These are phyloP conservation scores for Leptatherina wallacei DNA, from an alignment of 2,797 vertebrate species.

Conservation along the genomic window DNA sequence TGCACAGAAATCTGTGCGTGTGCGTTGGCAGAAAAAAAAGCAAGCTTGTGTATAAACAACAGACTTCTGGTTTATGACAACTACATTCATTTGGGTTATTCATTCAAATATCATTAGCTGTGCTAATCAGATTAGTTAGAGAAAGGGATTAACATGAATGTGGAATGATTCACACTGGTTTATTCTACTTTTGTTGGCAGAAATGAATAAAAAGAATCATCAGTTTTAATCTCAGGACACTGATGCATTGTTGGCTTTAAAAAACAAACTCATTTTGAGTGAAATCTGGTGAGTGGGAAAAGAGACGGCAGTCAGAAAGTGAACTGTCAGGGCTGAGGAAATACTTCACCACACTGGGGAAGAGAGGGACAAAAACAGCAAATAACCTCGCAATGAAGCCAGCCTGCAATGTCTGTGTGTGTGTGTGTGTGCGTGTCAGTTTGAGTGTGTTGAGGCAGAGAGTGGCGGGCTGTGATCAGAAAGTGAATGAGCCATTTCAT, in stretches of 20 bases:
- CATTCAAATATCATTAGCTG: slow-evolving; percentile 51
- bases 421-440: slow-evolving; percentile 46
- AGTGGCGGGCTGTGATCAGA: slow-evolving; percentile 76
- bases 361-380: slow-evolving; percentile 51
- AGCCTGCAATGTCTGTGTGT: slow-evolving; percentile 31
- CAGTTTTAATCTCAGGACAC: background rate
- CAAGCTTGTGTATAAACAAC: slow-evolving; percentile 21
- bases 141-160: slow-evolving; percentile 46
- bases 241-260: slow-evolving; percentile 10
- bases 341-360: slow-evolving; percentile 52
- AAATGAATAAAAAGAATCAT: background rate
- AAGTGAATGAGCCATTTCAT: slow-evolving; percentile 83
- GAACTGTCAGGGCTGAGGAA: slow-evolving; percentile 58
- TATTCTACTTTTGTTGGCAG: slow-evolving; percentile 25
- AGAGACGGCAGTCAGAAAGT: slow-evolving; percentile 34
- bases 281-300: slow-evolving; percentile 34
- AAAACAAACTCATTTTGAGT: slow-evolving; percentile 9
- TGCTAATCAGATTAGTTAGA: slow-evolving; percentile 60
- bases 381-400: slow-evolving; percentile 53
- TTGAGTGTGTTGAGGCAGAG: slow-evolving; percentile 43
- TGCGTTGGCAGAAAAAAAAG: background rate
- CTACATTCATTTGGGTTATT: slow-evolving; percentile 31
- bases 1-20: slow-evolving; percentile 49
- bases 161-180: slow-evolving; percentile 16
- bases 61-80: slow-evolving; percentile 36